Evolutionary conservation across 2,888 invertebrate species (phyloP).

Genomic region (Prosopocoilus inquinatus): DNA sequence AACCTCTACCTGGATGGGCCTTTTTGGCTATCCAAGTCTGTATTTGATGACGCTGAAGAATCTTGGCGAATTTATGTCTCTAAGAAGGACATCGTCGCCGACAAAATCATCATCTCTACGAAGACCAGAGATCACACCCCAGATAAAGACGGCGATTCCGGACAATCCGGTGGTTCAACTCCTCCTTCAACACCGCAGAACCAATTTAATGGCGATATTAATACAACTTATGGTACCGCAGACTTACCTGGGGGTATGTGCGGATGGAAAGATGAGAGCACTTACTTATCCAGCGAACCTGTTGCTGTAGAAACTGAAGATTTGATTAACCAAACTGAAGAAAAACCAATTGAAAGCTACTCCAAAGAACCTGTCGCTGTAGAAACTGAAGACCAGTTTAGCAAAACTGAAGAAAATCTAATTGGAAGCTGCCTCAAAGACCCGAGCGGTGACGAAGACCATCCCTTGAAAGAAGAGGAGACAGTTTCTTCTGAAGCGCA

Average conservation of each 20-base stretch:
- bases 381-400: neutral
- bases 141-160: conserved; percentile 61
- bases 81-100: conserved; percentile 40
- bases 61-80: conserved; percentile 59
- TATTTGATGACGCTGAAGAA: conserved; percentile 67
- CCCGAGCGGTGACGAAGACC: too few relatives aligned
- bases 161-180: conserved; percentile 57
- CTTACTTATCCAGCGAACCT: conserved; percentile 66
- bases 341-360: neutral
- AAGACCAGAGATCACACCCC: conserved; percentile 45
- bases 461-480: too few relatives aligned
- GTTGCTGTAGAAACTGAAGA: conserved; percentile 27
- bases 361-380: conserved; percentile 39
- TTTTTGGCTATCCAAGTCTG: conserved; percentile 62
- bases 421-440: neutral
- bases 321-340: neutral
- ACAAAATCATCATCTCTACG: conserved; percentile 18
- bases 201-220: conserved; percentile 38
- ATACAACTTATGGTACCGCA: conserved; percentile 66
- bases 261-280: conserved; percentile 79
- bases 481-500: too few relatives aligned
- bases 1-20: conserved; percentile 48
- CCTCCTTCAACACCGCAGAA: conserved; percentile 25
- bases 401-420: neutral
- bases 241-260: conserved; percentile 78